Evolutionary conservation across 2,888 invertebrate species (phyloP).

Genomic region (Drosophila mercatorum): DNA sequence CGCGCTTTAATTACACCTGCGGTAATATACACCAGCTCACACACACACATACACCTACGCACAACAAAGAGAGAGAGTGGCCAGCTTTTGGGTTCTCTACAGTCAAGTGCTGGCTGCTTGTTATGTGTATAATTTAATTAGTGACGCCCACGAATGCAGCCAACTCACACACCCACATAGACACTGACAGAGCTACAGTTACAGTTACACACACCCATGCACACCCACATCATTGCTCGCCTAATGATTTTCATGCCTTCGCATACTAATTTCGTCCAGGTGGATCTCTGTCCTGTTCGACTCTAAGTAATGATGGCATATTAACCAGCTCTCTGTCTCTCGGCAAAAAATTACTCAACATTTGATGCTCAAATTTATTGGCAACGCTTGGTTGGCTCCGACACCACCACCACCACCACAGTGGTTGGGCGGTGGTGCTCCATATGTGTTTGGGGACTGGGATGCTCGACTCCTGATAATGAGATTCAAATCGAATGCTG

Average conservation of each 20-base stretch:
- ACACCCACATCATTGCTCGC: slow-evolving; percentile 16
- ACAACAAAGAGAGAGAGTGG: slow-evolving; percentile 8
- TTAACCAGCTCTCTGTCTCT: slow-evolving; percentile 40
- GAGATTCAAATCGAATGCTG: slow-evolving; percentile 78
- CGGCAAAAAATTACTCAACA: slow-evolving; percentile 67
- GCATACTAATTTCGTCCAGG: slow-evolving; percentile 74
- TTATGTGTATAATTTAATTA: slow-evolving; percentile 76
- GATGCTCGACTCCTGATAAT: slow-evolving; percentile 52
- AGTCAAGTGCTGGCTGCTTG: slow-evolving; percentile 45
- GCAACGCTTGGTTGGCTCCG: slow-evolving; percentile 34
- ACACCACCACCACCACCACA: slow-evolving; percentile 3
- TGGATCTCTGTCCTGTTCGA: slow-evolving; percentile 25
- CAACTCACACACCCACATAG: slow-evolving; percentile 6
- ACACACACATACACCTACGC: slow-evolving; percentile 12
- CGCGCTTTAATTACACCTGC: slow-evolving; percentile 76
- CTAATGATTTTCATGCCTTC: slow-evolving; percentile 77
- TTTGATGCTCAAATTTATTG: slow-evolving; percentile 75
- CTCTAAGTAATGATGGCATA: slow-evolving; percentile 65
- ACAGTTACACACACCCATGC: slow-evolving; percentile 10
- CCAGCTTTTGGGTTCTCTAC: slow-evolving; percentile 13
- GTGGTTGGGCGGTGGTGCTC: slow-evolving; percentile 9
- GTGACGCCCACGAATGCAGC: slow-evolving; percentile 68
- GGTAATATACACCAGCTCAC: slow-evolving; percentile 40
- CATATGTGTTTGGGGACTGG: neutral
- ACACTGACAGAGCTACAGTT: slow-evolving; percentile 4